These are phyloP conservation scores for Leptinotarsa undecemlineata DNA, from an alignment of 1,140 invertebrate genomes.

Conservation along the genomic window DNA sequence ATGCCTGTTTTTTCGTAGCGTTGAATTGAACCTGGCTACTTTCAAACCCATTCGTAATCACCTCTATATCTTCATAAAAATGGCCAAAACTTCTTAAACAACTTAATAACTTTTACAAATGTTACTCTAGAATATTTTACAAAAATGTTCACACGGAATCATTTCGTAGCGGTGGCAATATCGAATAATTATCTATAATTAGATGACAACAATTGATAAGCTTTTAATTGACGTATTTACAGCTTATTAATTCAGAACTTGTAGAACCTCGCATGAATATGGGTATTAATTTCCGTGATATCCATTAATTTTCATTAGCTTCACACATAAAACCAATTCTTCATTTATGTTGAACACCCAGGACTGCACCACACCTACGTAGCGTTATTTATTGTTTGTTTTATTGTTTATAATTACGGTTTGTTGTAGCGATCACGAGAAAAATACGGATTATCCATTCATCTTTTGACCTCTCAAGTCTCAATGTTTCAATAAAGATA, in stretches of 20 bases:
- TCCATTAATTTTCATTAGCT: conserved; percentile 7
- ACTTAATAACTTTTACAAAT: no score
- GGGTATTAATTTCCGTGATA: conserved; percentile 3
- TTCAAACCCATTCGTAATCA: no score
- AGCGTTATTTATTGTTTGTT: conserved; percentile 1
- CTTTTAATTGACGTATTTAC: neutral
- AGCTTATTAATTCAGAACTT: conserved; percentile 12
- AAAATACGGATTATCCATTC: neutral
- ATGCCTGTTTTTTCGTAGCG: no score
- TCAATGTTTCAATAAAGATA: no score
- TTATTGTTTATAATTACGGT: neutral
- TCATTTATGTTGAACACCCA: conserved; percentile 1
- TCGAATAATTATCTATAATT: neutral
- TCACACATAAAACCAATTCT: conserved; percentile 4
- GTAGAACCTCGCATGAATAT: neutral
- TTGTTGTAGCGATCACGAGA: neutral
- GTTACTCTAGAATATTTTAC: no score
- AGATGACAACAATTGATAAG: conserved; percentile 1
- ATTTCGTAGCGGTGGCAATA: neutral
- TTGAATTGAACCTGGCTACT: no score
- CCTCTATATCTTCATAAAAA: no score
- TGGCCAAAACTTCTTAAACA: no score
- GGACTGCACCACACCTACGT: neutral
- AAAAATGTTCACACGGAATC: no score
- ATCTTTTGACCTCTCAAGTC: neutral